A percentile compares a stretch with the other conserved stretches of the same genome.
These are phyloP conservation scores for Ctenoplectra terminalis DNA, from an alignment of 1,140 invertebrate species.

Conservation along the genomic window DNA sequence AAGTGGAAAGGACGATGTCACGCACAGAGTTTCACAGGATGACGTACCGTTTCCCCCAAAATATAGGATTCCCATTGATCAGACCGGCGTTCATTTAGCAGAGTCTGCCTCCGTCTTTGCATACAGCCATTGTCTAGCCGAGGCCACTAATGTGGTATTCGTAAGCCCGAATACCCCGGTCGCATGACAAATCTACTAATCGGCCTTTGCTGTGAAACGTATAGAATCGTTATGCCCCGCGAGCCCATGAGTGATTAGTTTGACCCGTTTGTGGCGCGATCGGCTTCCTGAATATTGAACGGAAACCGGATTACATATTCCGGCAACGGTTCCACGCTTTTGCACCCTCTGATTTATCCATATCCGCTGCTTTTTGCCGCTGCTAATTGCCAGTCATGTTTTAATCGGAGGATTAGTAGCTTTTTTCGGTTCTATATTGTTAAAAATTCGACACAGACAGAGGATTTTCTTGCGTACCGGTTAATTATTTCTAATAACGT, in stretches of 20 bases:
- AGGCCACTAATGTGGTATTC: conserved; percentile 63
- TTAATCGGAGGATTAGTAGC: background rate
- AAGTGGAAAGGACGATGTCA: conserved; percentile 61
- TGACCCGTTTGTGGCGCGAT: conserved; percentile 45
- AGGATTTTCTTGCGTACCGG: too few species aligned
- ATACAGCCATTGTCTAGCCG: conserved; percentile 57
- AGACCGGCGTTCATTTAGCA: conserved; percentile 54
- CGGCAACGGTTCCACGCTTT: conserved; percentile 35
- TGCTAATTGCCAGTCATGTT: background rate
- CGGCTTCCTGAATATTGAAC: conserved; percentile 65
- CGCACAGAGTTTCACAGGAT: conserved; percentile 60
- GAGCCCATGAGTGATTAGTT: conserved; percentile 66
- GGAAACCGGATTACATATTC: conserved; percentile 65
- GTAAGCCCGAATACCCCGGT: conserved; percentile 58
- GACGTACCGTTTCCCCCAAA: conserved; percentile 66
- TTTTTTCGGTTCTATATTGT: too few species aligned
- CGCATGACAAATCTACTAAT: conserved; percentile 75
- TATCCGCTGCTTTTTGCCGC: background rate
- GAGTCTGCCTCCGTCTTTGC: conserved; percentile 58
- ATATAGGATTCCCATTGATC: conserved; percentile 70
- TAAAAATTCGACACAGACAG: too few species aligned
- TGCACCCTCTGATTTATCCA: too few species aligned
- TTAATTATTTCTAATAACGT: too few species aligned
- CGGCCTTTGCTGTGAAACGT: conserved; percentile 59
- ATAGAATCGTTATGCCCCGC: conserved; percentile 62